Evolutionary conservation across 2,797 vertebrate species (phyloP), one percentile per base, ranked within the genome.

Genomic region (Dipus sagitta): DNA sequence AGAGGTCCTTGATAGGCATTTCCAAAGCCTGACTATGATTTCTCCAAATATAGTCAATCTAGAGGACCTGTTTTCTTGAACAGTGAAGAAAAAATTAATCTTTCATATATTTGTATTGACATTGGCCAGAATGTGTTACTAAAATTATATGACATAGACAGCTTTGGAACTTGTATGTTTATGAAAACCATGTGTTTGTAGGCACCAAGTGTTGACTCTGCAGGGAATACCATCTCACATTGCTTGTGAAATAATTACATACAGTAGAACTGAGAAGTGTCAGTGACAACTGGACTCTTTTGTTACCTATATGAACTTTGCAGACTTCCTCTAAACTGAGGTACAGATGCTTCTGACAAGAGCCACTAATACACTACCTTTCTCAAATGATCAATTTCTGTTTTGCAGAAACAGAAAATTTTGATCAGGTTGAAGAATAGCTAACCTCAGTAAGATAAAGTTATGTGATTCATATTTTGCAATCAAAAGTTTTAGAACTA

Each of bases 101-200:
- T 95, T 82, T 95, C 90, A 78, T 96, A 62, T 58, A 76, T 78
- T 92, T 95, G 20, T 93, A 95, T 95, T 95, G 82, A 96, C 82
- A 91, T 86, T 95, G 77, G 34, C 93, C 88, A 94, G 89, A 88
- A 90, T 58, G 28, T 86, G 72, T 90, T 96, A 68, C 92, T 97
- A 96, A 97, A 96, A 95, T 97, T 95, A 93, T 71, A 88, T 75
- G 79, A 88, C 81, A 85, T 75, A 90, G 92, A 93, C 70, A 92
- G 76, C 58, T 93, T 92, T 86, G 81, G 80, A 70, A 82, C 79
- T 82, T 86, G 62, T 65, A 42, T 1, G 10, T 68, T 95, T 96
- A 96, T 81, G 60, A 94, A 91, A 97, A 92, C 60, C 87, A 88
- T 84, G 72, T 95, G 91, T 85, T 88, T 93, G 84, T 84, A 93